Evolutionary conservation across 2,113 vertebrate species (phyloP).

Genomic region (Nesospiza acunhae): DNA sequence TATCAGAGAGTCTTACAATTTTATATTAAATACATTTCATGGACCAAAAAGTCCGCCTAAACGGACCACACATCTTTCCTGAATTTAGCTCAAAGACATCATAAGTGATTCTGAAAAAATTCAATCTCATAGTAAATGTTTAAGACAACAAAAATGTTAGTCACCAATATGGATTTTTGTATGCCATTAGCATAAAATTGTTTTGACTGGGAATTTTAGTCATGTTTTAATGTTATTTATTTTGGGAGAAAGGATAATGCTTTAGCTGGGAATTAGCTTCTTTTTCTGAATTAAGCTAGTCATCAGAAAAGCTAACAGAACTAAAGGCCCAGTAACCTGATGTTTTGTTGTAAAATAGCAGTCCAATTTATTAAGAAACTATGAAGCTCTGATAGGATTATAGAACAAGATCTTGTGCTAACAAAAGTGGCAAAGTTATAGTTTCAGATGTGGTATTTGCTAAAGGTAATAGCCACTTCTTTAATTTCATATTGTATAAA

Average conservation of each 20-base stretch:
- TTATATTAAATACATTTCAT: background rate
- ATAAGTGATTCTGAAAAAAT: constrained; percentile 1
- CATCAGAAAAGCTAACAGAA: background rate
- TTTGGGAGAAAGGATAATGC: background rate
- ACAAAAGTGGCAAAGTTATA: background rate
- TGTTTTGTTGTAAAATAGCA: background rate
- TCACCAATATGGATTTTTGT: background rate
- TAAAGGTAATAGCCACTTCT: background rate
- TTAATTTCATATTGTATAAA: background rate
- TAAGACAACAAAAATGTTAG: background rate
- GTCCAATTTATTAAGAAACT: background rate
- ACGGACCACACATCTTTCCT: background rate
- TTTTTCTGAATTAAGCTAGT: background rate
- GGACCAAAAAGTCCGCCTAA: background rate
- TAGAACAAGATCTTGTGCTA: background rate
- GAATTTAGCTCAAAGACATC: background rate
- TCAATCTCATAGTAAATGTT: background rate
- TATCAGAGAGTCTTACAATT: background rate
- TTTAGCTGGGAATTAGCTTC: background rate
- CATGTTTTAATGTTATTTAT: background rate
- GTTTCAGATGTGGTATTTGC: background rate
- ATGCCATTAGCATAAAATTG: background rate
- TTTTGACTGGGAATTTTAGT: background rate
- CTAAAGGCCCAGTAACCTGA: background rate
- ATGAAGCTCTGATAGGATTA: background rate